A percentile compares a stretch with the other conserved stretches of the same genome.
Conservation (phyloP, 2,797 vertebrate species). For the Rhinatrema bivittatum region DNA sequence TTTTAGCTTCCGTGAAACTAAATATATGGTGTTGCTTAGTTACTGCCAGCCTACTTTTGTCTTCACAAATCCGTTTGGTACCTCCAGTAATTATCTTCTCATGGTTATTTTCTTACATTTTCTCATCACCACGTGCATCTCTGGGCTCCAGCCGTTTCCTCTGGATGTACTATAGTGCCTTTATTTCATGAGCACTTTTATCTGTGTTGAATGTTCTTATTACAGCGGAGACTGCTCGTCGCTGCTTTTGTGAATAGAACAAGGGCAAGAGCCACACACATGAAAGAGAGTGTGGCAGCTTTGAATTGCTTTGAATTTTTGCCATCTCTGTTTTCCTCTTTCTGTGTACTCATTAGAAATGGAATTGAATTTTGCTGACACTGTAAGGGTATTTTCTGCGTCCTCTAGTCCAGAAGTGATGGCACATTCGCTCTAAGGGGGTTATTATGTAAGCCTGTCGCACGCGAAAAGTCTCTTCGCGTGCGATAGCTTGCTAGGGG, state of each 20-base stretch:
- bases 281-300: too few relatives aligned
- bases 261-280: too few relatives aligned
- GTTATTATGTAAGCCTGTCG: too few relatives aligned
- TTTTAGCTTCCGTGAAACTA: slow-evolving; percentile 29
- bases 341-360: too few relatives aligned
- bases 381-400: too few relatives aligned
- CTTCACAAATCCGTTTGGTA: slow-evolving; percentile 37
- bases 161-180: background rate
- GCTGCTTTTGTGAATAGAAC: background rate
- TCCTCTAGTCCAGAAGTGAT: too few relatives aligned
- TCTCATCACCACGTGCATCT: background rate
- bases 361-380: too few relatives aligned
- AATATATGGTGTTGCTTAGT: slow-evolving; percentile 11
- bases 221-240: slow-evolving; percentile 7
- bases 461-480: too few relatives aligned
- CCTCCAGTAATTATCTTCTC: slow-evolving; percentile 4
- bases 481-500: too few relatives aligned
- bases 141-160: slow-evolving; percentile 2
- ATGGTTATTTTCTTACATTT: background rate
- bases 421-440: too few relatives aligned
- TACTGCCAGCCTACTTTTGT: slow-evolving; percentile 10
- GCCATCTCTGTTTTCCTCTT: too few relatives aligned
- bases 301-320: too few relatives aligned
- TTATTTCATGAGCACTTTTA: background rate
- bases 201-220: slow-evolving; percentile 6